Conservation (phyloP, 1,140 invertebrate species). For the Drosophila miranda region DNA sequence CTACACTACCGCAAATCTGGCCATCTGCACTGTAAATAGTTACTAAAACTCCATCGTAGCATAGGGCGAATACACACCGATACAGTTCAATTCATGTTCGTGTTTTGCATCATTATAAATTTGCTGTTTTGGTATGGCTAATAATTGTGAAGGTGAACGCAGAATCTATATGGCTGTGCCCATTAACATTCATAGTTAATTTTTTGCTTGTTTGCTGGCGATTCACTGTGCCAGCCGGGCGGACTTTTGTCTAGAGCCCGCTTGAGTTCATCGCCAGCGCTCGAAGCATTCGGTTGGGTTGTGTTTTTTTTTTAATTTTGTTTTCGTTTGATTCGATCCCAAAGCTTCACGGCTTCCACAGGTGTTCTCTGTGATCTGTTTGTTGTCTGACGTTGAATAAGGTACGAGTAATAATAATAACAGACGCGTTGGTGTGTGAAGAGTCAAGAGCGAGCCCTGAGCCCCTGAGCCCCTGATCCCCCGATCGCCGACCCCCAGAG, state of each 20-base stretch:
- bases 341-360: conserved; percentile 5
- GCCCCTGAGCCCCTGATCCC: neutral
- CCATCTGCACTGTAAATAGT: conserved; percentile 14
- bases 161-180: conserved; percentile 22
- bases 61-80: conserved; percentile 10
- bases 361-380: conserved; percentile 22
- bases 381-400: conserved; percentile 6
- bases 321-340: conserved; percentile 4
- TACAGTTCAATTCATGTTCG: conserved; percentile 21
- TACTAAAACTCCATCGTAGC: conserved; percentile 2
- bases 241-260: conserved; percentile 41
- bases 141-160: conserved; percentile 21
- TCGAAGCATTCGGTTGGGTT: conserved; percentile 46
- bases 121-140: conserved; percentile 8
- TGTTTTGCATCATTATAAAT: conserved; percentile 23
- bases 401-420: conserved; percentile 4
- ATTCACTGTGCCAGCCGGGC: conserved; percentile 31
- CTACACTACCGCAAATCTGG: neutral
- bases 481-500: neutral
- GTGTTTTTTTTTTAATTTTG: conserved; percentile 10
- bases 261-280: conserved; percentile 55
- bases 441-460: conserved; percentile 9
- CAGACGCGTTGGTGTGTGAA: conserved; percentile 31
- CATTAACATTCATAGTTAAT: conserved; percentile 47
- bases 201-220: conserved; percentile 31